Conservation (phyloP, 2,113 vertebrate genomes). For the Syngnathus typhle region DNA sequence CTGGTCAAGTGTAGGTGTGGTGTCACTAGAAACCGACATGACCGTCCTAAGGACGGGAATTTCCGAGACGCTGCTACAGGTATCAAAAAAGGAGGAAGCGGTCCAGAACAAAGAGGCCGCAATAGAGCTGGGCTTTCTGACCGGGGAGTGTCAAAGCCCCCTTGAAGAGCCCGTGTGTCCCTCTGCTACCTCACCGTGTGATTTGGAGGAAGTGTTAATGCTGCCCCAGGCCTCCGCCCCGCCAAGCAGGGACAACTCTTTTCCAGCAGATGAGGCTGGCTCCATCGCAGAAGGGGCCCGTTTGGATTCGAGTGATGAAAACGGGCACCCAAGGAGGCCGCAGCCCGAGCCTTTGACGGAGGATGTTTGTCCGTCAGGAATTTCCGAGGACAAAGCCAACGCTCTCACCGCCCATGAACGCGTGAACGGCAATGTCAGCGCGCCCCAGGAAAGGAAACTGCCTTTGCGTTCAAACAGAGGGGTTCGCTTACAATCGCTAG, state of each 20-base stretch:
- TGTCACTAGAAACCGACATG: conserved; percentile 18
- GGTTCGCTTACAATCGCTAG: conserved; percentile 64
- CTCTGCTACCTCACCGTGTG: conserved; percentile 56
- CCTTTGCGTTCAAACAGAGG: conserved; percentile 63
- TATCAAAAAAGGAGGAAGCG: conserved; percentile 48
- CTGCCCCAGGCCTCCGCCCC: conserved; percentile 62
- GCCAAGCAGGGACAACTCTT: conserved; percentile 46
- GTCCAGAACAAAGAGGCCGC: conserved; percentile 13
- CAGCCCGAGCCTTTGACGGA: conserved; percentile 33
- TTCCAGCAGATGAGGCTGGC: conserved; percentile 3
- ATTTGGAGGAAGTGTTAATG: conserved; percentile 56
- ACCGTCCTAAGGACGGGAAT: conserved; percentile 11
- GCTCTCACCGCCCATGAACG: conserved; percentile 11
- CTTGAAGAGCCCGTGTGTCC: conserved; percentile 64
- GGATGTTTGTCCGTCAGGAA: conserved; percentile 18
- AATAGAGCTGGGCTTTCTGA: conserved; percentile 36
- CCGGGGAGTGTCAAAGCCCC: conserved; percentile 60
- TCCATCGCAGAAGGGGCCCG: conserved; percentile 13
- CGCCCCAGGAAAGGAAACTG: conserved; percentile 56
- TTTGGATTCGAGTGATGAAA: conserved; percentile 30
- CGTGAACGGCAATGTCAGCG: conserved; percentile 41
- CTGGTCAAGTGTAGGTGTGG: conserved; percentile 29
- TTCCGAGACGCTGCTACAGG: conserved; percentile 47
- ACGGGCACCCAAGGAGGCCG: conserved; percentile 16
- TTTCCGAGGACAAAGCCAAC: conserved; percentile 26